A percentile compares a stretch with the other conserved stretches of the same genome.
phyloP scores from a whole-genome alignment of 1,140 invertebrate species.

The Pogonomyrmex barbatus region DNA sequence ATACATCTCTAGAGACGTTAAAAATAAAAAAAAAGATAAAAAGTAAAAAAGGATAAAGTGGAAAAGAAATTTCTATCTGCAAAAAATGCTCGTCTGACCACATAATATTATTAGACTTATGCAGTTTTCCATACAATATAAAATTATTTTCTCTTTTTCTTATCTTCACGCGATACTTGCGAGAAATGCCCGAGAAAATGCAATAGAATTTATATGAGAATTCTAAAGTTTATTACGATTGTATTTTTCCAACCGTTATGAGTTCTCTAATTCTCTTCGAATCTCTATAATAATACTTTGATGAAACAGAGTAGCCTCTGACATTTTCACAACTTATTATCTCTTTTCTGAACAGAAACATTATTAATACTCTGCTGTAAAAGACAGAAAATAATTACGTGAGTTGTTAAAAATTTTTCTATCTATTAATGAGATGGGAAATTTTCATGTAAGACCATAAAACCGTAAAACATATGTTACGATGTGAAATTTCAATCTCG shows the following conservation, averaged over 20 bases:
- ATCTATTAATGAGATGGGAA: neutral
- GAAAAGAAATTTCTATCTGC: no score
- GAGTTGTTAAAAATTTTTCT: neutral
- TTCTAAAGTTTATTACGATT: slow-evolving; percentile 2
- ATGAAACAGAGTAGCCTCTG: neutral
- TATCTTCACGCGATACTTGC: slow-evolving; percentile 15
- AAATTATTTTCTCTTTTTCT: slow-evolving; percentile 5
- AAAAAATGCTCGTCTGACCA: neutral
- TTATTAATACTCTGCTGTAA: neutral
- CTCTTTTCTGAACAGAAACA: neutral
- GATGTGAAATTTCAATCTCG: neutral
- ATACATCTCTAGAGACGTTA: neutral
- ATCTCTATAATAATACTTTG: slow-evolving; percentile 9
- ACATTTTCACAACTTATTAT: slow-evolving; percentile 18
- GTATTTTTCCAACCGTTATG: slow-evolving; percentile 30
- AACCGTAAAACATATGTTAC: neutral
- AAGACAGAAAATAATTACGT: neutral
- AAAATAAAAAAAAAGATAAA: neutral
- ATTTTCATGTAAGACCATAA: neutral
- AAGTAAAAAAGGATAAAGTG: neutral
- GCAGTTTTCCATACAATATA: neutral
- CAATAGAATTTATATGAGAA: slow-evolving; percentile 4
- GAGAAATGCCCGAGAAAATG: neutral
- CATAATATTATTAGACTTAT: neutral
- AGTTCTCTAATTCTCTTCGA: slow-evolving; percentile 21